Base-by-base conservation (phyloP, 2,797 vertebrate species). In the Danio jaintianensis region DNA sequence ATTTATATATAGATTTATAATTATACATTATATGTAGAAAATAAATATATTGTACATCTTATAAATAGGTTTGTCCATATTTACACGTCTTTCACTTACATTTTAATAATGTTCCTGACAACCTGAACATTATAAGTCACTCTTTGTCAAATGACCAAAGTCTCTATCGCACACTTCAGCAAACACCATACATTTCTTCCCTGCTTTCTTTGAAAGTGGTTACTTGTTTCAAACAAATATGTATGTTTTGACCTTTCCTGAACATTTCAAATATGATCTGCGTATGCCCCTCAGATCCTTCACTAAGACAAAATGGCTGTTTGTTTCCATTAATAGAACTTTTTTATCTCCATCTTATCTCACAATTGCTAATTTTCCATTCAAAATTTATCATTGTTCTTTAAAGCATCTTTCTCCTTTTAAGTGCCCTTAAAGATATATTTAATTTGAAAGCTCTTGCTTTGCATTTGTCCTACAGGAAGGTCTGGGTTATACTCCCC, bases 11-110 rank as follows among this genome's bases (percentile, higher is more conserved):
- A 98, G 96, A 98, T 93, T 93, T 93, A 92, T 88, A 93, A 96
- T 96, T 97, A 96, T 90, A 93, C 89, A 94, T 97, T 96, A 97
- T 97, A 98, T 87, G 93, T 96, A 96, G 96, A 98, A 98, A 99
- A 98, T 99, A 99, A 99, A 99, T 99, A 98, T 94, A 94, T 96
- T 93, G 95, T 98, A 97, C 95, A 96, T 96, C 95, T 98, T 92
- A 98, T 99, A 99, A 99, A 99, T 99, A 99, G 93, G 95, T 95
- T 94, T 94, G 93, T 94, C 94, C 95, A 94, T 96, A 96, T 95
- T 95, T 96, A 97, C 96, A 97, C 94, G 4, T 72, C 95, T 93
- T 93, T 94, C 94, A 93, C 94, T 95, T 95, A 92, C 88, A 90
- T 94, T 94, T 94, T 93, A 92, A 94, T 94, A 94, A 94, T 94